These are phyloP conservation scores for Hexactinellida sp. DNA, from an alignment of 37 sponge, comb jelly and placozoan species.

Conservation along the genomic window DNA sequence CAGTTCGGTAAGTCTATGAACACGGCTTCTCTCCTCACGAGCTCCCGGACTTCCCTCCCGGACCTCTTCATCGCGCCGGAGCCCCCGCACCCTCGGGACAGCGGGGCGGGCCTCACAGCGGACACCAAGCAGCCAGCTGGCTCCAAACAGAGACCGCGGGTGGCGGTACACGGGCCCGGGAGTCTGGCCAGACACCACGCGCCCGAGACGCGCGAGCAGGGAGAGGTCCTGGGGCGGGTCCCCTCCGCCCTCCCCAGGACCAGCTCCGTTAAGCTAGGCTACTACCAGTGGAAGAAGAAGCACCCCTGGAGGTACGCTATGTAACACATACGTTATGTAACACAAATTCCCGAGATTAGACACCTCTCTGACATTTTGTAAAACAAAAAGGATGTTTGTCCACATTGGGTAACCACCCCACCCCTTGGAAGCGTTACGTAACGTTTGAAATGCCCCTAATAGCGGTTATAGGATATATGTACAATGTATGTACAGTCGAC, in stretches of 20 bases:
- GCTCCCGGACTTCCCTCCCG: not conserved
- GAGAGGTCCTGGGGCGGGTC: not conserved
- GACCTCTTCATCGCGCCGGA: not conserved
- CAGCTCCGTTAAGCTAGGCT: not conserved
- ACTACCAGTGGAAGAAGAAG: slow-evolving; percentile 13
- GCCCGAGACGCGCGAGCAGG: not conserved
- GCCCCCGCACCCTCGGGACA: not conserved
- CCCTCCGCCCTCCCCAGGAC: not conserved
- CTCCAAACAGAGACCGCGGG: not conserved
- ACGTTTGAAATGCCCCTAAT: not conserved
- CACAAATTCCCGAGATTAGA: too few relatives aligned
- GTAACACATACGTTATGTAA: too few relatives aligned
- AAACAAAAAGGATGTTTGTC: too few relatives aligned
- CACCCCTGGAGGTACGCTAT: slow-evolving; percentile 8
- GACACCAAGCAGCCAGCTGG: not conserved
- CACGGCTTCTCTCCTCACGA: slow-evolving; percentile 14
- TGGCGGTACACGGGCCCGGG: not conserved
- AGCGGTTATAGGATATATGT: not conserved
- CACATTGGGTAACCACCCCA: too few relatives aligned
- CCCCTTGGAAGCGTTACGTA: too few relatives aligned
- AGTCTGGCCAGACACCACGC: not conserved
- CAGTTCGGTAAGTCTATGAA: not conserved
- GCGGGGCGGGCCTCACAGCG: not conserved
- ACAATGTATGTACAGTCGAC: too few relatives aligned
- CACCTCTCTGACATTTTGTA: too few relatives aligned